phyloP scores from a whole-genome alignment of 1,140 invertebrate genomes.

The Melipona quadrifasciata region DNA sequence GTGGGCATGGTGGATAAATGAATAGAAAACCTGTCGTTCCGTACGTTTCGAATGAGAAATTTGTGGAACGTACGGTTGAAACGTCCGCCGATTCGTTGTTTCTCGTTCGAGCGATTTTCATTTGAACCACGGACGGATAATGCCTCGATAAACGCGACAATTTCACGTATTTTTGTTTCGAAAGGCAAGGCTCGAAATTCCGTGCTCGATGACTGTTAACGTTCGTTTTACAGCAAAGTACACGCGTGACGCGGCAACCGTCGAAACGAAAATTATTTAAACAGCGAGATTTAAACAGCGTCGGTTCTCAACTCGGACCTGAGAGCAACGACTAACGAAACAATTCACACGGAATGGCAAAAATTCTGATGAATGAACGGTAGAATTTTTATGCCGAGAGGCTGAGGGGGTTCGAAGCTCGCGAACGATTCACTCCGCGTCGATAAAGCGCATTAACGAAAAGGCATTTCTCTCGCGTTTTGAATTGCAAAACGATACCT shows the following conservation, averaged over 20 bases:
- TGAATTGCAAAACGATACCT: constrained; percentile 16
- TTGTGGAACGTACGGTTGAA: background rate
- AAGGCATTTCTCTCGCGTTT: background rate
- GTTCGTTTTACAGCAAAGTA: background rate
- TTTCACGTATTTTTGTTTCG: too few species aligned
- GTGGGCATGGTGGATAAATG: constrained; percentile 33
- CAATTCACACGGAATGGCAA: background rate
- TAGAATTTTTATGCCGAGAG: background rate
- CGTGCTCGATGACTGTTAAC: background rate
- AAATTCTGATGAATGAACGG: background rate
- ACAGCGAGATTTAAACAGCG: too few species aligned
- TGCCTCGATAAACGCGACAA: background rate
- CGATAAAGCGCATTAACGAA: background rate
- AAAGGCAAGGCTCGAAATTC: background rate
- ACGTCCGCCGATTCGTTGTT: background rate
- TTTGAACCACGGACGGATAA: background rate
- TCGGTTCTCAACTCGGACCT: too few species aligned
- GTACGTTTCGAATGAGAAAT: background rate
- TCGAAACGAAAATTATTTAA: too few species aligned
- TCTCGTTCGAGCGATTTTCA: background rate
- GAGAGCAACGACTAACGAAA: background rate
- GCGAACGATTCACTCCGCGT: background rate
- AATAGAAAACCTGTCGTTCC: constrained; percentile 28
- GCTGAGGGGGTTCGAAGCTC: background rate
- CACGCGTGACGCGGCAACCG: too few species aligned